Percentiles rank a stretch among this genome's conserved stretches.
These are phyloP conservation scores for Colletes latitarsis DNA, from an alignment of 1,140 invertebrate species.

Conservation along the genomic window DNA sequence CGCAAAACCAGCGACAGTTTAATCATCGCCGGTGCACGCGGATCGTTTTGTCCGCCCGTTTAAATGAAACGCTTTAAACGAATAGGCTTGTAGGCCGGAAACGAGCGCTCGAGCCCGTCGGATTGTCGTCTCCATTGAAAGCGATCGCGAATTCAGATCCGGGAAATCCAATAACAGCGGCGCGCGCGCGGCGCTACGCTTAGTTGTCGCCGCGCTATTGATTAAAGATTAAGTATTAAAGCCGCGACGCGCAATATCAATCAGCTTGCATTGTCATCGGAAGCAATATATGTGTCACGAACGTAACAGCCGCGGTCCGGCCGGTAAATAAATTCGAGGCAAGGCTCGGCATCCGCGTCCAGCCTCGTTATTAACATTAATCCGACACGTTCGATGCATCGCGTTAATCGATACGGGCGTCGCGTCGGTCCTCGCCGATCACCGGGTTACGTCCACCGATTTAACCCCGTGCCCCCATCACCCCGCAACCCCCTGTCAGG, in stretches of 20 bases:
- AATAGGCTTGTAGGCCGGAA: conserved; percentile 28
- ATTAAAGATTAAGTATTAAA: conserved; percentile 53
- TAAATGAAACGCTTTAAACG: conserved; percentile 36
- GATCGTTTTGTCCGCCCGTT: conserved; percentile 1
- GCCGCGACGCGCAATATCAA: conserved; percentile 48
- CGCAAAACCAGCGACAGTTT: background rate
- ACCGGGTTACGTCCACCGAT: background rate
- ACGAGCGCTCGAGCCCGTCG: background rate
- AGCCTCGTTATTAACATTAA: conserved; percentile 48
- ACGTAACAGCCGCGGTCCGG: conserved; percentile 31
- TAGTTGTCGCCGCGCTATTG: conserved; percentile 41
- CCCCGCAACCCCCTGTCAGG: background rate
- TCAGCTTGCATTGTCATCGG: conserved; percentile 41
- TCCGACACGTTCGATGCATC: conserved; percentile 40
- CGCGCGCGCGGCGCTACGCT: background rate
- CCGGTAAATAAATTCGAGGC: conserved; percentile 45
- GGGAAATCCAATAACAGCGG: conserved; percentile 38
- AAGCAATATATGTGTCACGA: conserved; percentile 45
- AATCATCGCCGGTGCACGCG: background rate
- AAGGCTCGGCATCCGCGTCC: background rate
- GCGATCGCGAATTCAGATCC: conserved; percentile 37
- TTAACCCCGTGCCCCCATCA: background rate
- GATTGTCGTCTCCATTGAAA: conserved; percentile 43
- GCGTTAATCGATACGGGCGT: conserved; percentile 40
- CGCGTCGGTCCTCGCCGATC: background rate